Conservation (phyloP, 1,140 invertebrate species). For the Episyrphus balteatus region DNA sequence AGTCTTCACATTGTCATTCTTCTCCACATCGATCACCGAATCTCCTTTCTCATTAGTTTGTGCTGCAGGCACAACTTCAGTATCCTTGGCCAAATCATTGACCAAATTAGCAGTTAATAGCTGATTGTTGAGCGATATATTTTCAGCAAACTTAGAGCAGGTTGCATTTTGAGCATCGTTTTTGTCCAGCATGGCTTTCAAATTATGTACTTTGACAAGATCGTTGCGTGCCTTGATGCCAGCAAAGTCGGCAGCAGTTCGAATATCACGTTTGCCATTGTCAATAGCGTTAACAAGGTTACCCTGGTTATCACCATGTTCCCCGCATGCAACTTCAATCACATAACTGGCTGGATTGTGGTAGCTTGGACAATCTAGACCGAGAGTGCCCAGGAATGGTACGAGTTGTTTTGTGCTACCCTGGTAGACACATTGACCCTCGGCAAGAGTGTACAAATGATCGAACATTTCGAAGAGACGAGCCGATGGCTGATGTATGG, state of each 20-base stretch:
- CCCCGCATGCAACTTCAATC: constrained; percentile 89
- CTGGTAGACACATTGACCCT: constrained; percentile 90
- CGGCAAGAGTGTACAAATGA: constrained; percentile 83
- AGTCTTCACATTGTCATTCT: constrained; percentile 51
- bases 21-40: constrained; percentile 43
- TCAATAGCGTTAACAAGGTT: constrained; percentile 73
- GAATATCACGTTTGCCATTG: constrained; percentile 69
- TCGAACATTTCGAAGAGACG: constrained; percentile 96
- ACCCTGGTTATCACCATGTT: constrained; percentile 82
- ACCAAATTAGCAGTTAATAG: constrained; percentile 41
- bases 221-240: constrained; percentile 43
- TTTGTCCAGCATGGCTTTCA: constrained; percentile 37
- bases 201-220: constrained; percentile 28
- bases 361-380: constrained; percentile 83
- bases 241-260: constrained; percentile 37
- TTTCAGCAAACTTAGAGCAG: constrained; percentile 41
- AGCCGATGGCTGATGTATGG: constrained; percentile 95
- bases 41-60: constrained; percentile 31
- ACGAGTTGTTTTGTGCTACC: constrained; percentile 75
- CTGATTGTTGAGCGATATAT: constrained; percentile 26
- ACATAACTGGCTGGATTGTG: constrained; percentile 96
- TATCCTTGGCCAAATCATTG: constrained; percentile 56
- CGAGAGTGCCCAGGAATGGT: constrained; percentile 72
- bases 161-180: constrained; percentile 39
- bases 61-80: constrained; percentile 4